These are phyloP conservation scores for Odontamblyopus lacepedii DNA, from an alignment of 2,797 vertebrate genomes.

Conservation along the genomic window DNA sequence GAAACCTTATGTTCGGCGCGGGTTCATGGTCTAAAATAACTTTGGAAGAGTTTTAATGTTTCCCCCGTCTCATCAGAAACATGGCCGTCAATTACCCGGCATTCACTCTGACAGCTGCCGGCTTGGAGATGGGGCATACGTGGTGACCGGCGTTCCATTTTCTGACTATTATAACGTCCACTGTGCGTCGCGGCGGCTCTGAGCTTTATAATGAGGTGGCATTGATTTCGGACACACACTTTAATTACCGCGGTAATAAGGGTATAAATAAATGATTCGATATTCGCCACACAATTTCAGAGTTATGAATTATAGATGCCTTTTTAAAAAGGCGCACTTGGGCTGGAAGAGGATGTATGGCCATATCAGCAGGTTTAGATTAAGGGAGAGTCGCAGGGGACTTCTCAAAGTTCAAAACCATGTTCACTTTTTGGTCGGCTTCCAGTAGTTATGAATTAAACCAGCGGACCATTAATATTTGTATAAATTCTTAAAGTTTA, in stretches of 20 bases:
- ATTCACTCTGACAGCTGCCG: background rate
- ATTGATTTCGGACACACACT: conserved; percentile 15
- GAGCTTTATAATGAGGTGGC: conserved; percentile 5
- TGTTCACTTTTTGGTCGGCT: background rate
- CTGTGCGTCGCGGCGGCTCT: background rate
- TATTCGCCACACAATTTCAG: conserved; percentile 18
- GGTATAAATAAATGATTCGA: conserved; percentile 15
- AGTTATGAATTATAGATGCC: conserved; percentile 11
- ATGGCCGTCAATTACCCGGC: background rate
- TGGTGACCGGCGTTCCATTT: background rate
- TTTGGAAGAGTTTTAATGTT: too few relatives aligned
- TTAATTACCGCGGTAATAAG: conserved; percentile 9
- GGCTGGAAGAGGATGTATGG: background rate
- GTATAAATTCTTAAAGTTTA: too few relatives aligned
- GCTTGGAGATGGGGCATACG: background rate
- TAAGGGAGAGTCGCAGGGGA: background rate
- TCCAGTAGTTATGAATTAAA: background rate
- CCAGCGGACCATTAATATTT: too few relatives aligned
- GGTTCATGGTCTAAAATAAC: background rate
- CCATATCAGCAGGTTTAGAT: background rate
- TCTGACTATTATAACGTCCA: background rate
- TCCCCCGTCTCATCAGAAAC: background rate
- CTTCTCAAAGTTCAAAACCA: background rate
- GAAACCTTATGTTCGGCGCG: background rate
- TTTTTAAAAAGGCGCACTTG: conserved; percentile 1